Base-by-base conservation (phyloP, 2,888 invertebrate species). In the Steromphala cineraria region DNA sequence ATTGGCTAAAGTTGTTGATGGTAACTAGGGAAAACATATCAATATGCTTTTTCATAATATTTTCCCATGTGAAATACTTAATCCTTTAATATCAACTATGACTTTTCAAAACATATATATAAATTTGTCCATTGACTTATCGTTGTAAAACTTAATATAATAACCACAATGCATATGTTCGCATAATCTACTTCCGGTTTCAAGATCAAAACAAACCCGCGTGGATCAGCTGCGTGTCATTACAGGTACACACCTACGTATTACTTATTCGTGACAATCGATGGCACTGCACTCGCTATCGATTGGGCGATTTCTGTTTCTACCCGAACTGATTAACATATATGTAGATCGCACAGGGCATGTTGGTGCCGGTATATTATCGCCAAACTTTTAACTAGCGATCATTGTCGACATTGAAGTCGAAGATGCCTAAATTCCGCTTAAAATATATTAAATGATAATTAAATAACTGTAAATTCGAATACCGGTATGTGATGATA, bases 1-100 rank as follows among this genome's bases (percentile, higher is more conserved):
- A 89, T 89, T 89, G 89, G 89, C 67, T 75, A 76, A 84, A 75
- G 75, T 75, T 75, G 75, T 75, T 75, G 75, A 75, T 75, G 75
- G 75, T 75, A 75, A 52, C 75, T 75, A 75, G 52, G 75, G 75
- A 75, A 75, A 75, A 75, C 75, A 75, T 75, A 75, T 52, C 40
- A 75, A 24, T 67, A 28, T 24, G n/a, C 24, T 24, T 62, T 24
- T 62, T 24, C 28, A 28, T 7, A 62, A 24, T 28, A 46, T 46
- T 17, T 21, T 67, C 31, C 56, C 4, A 56, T n/a, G n/a, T 56
- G 8, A 56, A 56, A 56, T 56, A 7, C 3, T 74, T 5, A 0
- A 5, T 21, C 2, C 1, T 74, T 1, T n/a, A 74, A 36, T 13
- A 74, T 74, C 36, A 31, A 19, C 2, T 40, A 40, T 17, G 46